Base-by-base conservation (phyloP, 2,888 invertebrate species). In the Tetragonisca angustula region DNA sequence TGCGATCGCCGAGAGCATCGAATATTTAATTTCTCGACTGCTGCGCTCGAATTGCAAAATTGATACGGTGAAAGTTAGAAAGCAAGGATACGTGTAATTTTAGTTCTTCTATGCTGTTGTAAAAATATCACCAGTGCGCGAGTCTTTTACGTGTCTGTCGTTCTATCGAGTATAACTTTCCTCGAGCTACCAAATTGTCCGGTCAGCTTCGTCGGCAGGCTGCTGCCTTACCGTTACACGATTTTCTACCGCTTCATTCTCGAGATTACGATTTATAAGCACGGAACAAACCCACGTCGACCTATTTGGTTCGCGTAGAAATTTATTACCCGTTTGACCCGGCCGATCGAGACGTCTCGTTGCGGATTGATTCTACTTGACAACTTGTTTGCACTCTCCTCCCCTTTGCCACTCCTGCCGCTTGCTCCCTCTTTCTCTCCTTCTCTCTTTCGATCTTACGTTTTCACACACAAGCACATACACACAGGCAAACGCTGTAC, bases 321-420 rank as follows among this genome's bases (percentile, higher is more conserved):
- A 89, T 89, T 89, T 90, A 89, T 89, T 88, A 81, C 79, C 82
- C 81, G 79, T 67, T 89, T 86, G 87, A 84, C 86, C 82, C 68
- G 72, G 61, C 83, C 70, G 88, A 87, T 88, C 83, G 76, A 76
- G 83, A 83, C 83, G 78, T 74, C 43, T 43, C 87, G 78, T 87
- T 80, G 72, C n/a, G 73, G 79, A 88, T 83, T 87, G 85, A 87
- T 81, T 80, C 81, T 49, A 59, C 73, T 87, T 78, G 85, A 88
- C 89, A 86, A 84, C 86, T 90, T 89, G 87, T 90, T 90, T 85
- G 77, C 73, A 69, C 79, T 86, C 82, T 78, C 69, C 67, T 81
- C 76, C 75, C 81, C 79, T 61, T 59, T 61, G 64, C 65, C 75
- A 43, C 43, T 19, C 59, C 54, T 24, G 0, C 13, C 21, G 17